These are phyloP conservation scores for Nesometra sesokonis DNA, from an alignment of 35 echinoderm and acorn worm species.

Conservation along the genomic window DNA sequence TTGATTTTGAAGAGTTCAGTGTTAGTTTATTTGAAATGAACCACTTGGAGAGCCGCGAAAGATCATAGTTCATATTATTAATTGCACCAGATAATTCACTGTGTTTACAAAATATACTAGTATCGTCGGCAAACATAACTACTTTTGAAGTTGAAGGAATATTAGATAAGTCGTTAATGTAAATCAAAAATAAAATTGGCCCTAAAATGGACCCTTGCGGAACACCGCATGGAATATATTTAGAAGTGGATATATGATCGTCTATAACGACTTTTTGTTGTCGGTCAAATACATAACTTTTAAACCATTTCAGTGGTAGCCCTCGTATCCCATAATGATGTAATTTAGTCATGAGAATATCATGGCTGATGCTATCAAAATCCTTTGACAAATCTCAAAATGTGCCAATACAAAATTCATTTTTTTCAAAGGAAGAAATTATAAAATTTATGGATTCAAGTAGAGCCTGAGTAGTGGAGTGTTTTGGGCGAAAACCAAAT, in stretches of 20 bases:
- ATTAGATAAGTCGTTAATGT: slow-evolving; percentile 19
- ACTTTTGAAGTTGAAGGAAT: background rate
- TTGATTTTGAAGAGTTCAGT: no score
- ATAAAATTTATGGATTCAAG: slow-evolving; percentile 10
- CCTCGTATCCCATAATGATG: slow-evolving; percentile 19
- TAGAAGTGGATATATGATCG: background rate
- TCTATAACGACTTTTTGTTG: slow-evolving; percentile 24
- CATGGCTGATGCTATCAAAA: slow-evolving; percentile 36
- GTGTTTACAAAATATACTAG: background rate
- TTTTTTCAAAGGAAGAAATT: background rate
- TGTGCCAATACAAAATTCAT: background rate
- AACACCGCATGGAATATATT: slow-evolving; percentile 13
- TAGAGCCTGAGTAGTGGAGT: slow-evolving; percentile 11
- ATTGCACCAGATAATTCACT: background rate
- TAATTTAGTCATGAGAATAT: slow-evolving; percentile 26
- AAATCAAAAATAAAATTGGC: slow-evolving; percentile 13
- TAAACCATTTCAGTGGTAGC: background rate
- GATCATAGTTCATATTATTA: no score
- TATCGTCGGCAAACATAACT: background rate
- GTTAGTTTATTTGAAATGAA: no score
- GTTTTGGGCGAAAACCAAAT: slow-evolving; percentile 17
- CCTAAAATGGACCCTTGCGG: slow-evolving; percentile 33
- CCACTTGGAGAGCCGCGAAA: no score
- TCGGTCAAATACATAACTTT: slow-evolving; percentile 27
- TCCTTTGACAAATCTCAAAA: slow-evolving; percentile 48